Percentiles rank a stretch among this genome's conserved stretches.
Conservation (phyloP, 2,797 vertebrate species). For the Paratrypauchen microcephalus region DNA sequence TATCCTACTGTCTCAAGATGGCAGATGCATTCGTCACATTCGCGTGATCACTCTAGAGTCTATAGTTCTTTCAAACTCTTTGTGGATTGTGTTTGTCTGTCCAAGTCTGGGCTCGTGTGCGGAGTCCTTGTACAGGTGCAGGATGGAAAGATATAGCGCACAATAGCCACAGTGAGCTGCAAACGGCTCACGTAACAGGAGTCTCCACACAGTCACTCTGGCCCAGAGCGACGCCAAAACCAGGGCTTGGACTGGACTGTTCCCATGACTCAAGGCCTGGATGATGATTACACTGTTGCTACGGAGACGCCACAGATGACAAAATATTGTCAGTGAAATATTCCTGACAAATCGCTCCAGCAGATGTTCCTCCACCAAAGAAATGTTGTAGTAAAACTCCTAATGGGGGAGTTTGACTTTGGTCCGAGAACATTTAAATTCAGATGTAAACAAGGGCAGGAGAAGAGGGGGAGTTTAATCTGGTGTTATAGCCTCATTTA, state of each 20-base stretch:
- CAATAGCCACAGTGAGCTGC: conserved; percentile 43
- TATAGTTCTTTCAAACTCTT: not conserved
- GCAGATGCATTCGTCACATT: not conserved
- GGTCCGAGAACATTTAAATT: conserved; percentile 36
- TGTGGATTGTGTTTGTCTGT: conserved; percentile 19
- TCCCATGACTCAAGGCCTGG: conserved; percentile 66
- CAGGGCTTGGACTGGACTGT: conserved; percentile 57
- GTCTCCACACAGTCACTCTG: conserved; percentile 53
- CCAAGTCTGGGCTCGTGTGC: conserved; percentile 20
- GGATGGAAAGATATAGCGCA: conserved; percentile 49
- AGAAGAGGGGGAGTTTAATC: conserved; percentile 6
- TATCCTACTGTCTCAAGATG: not conserved
- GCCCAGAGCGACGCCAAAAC: conserved; percentile 56
- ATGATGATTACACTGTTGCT: conserved; percentile 65
- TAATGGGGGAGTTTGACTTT: conserved; percentile 47
- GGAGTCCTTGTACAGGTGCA: conserved; percentile 56
- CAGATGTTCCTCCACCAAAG: conserved; percentile 64
- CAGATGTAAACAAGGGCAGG: conserved; percentile 25
- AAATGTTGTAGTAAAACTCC: conserved; percentile 57
- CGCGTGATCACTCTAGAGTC: not conserved
- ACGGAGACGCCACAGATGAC: conserved; percentile 59
- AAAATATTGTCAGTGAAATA: conserved; percentile 69
- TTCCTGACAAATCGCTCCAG: conserved; percentile 61
- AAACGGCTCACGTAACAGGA: conserved; percentile 52
- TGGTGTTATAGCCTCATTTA: not conserved